phyloP scores from a whole-genome alignment of 92 coral and sea anemone genomes.

The Pocillopora meandrina region DNA sequence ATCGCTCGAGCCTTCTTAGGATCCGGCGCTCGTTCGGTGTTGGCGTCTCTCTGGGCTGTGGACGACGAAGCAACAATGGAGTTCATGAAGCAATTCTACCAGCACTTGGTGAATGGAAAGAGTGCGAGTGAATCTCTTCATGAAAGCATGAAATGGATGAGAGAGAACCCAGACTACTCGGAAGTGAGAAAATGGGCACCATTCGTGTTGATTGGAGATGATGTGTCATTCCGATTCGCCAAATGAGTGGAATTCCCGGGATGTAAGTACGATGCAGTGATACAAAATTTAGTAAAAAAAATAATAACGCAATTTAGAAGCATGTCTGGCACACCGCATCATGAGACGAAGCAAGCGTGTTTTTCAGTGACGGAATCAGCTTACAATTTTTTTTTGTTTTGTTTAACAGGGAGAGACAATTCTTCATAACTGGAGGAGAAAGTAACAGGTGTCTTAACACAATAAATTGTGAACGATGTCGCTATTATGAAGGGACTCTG shows the following conservation, averaged over 20 bases:
- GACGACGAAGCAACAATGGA: conserved; percentile 25
- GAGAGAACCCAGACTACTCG: not conserved
- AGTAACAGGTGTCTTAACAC: no score
- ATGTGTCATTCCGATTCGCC: conserved; percentile 12
- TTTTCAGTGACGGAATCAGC: no score
- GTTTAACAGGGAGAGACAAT: no score
- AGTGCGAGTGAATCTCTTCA: conserved; percentile 29
- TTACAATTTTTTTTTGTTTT: no score
- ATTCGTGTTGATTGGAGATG: conserved; percentile 37
- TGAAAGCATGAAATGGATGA: conserved; percentile 17
- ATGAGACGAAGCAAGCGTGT: no score
- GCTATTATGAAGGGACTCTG: no score
- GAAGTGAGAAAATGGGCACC: conserved; percentile 31
- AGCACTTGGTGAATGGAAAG: conserved; percentile 8
- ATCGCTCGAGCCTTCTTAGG: conserved; percentile 19
- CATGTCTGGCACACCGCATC: no score
- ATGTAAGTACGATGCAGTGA: no score
- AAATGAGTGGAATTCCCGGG: not conserved
- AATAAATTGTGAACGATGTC: no score
- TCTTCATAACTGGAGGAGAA: no score
- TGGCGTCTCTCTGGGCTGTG: conserved; percentile 24
- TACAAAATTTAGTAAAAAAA: no score
- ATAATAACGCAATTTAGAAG: no score
- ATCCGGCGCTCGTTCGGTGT: conserved; percentile 18
- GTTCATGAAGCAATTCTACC: conserved; percentile 30